Evolutionary conservation across 1,140 invertebrate species (phyloP).

Genomic region (Pantala flavescens): DNA sequence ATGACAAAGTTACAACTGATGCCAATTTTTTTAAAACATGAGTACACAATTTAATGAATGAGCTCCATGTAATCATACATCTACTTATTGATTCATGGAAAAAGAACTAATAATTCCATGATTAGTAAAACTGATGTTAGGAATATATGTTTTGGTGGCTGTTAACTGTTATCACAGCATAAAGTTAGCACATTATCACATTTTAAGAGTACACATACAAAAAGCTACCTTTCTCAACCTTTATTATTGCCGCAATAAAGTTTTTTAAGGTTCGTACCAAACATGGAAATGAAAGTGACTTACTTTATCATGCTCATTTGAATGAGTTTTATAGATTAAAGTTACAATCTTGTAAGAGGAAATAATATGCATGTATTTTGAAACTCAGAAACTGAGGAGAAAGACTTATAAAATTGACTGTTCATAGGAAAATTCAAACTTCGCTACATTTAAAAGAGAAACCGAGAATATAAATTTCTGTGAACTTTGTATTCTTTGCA

Average conservation of each 20-base stretch:
- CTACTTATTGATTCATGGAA: not conserved
- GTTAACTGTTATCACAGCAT: not conserved
- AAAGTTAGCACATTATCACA: constrained; percentile 2
- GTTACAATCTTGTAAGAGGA: not conserved
- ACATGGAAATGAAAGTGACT: not conserved
- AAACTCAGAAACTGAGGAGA: not conserved
- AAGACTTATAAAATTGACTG: not conserved
- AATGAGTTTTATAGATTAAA: not conserved
- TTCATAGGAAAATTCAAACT: not conserved
- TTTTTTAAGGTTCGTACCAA: not conserved
- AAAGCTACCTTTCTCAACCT: not conserved
- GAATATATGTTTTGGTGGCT: not conserved
- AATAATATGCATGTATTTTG: no score
- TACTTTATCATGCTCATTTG: not conserved
- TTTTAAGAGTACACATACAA: not conserved
- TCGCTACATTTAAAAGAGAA: not conserved
- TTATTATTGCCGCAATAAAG: not conserved
- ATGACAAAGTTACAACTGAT: not conserved
- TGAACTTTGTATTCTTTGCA: no score
- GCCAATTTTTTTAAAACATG: not conserved
- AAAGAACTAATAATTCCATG: not conserved
- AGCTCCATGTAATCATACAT: not conserved
- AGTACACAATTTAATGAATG: not conserved
- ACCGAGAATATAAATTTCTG: no score
- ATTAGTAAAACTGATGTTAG: not conserved